Evolutionary conservation across 2,888 invertebrate genomes (phyloP).

Genomic region (Acheta domesticus): DNA sequence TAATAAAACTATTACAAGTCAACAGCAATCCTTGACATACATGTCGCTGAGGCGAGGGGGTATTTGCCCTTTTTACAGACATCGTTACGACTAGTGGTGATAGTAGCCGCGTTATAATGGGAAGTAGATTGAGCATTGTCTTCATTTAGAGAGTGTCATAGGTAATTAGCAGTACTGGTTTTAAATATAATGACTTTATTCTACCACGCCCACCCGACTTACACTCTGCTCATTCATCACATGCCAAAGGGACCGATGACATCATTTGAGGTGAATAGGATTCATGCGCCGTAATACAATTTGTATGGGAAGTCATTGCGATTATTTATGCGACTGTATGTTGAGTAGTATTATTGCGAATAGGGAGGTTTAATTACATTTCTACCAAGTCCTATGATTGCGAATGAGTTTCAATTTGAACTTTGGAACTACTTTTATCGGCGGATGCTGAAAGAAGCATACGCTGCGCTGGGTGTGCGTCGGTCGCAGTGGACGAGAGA

Average conservation of each 20-base stretch:
- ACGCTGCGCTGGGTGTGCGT: slow-evolving; percentile 1
- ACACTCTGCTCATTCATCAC: slow-evolving; percentile 8
- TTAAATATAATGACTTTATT: background rate
- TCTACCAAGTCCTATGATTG: background rate
- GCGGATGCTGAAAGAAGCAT: background rate
- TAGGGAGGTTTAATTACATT: background rate
- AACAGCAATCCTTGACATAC: slow-evolving; percentile 18
- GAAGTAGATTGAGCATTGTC: no score
- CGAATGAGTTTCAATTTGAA: background rate
- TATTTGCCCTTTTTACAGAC: background rate
- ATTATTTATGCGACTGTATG: no score
- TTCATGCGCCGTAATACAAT: background rate
- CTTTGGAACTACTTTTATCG: background rate
- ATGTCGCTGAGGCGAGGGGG: background rate
- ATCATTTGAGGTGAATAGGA: background rate
- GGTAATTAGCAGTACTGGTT: background rate
- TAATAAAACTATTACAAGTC: background rate
- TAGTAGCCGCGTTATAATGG: background rate
- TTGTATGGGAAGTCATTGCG: background rate
- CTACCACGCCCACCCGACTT: background rate
- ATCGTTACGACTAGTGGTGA: background rate
- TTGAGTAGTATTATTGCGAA: background rate
- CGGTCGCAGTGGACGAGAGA: slow-evolving; percentile 18
- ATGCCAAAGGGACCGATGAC: slow-evolving; percentile 10
- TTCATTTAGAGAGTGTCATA: background rate